Percentiles rank a stretch among this genome's conserved stretches.
These are phyloP conservation scores for Cavia aperea DNA, from an alignment of 2,113 vertebrate species.

Conservation along the genomic window DNA sequence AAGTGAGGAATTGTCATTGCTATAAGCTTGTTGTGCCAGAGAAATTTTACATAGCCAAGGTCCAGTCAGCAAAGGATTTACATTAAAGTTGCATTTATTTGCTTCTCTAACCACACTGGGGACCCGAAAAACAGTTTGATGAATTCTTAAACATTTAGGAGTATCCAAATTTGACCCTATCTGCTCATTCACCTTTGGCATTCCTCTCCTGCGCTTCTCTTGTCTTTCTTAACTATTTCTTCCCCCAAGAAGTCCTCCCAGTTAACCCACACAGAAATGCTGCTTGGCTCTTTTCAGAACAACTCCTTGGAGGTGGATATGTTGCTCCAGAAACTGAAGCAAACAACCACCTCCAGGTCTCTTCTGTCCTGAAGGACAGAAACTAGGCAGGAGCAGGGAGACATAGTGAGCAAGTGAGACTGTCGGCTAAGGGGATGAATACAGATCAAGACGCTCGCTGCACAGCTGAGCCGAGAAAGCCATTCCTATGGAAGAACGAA, in stretches of 20 bases:
- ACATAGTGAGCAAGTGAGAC: background rate
- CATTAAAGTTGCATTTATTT: background rate
- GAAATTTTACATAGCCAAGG: background rate
- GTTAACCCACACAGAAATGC: background rate
- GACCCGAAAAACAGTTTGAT: background rate
- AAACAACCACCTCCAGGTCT: background rate
- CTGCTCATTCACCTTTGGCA: background rate
- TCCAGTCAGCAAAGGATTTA: background rate
- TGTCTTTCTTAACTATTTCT: slow-evolving; percentile 3
- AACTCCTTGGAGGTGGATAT: background rate
- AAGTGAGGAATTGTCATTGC: background rate
- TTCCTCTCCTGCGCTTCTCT: background rate
- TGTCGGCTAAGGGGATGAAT: too few species aligned
- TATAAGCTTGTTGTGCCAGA: background rate
- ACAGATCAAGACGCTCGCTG: background rate
- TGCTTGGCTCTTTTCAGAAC: slow-evolving; percentile 17
- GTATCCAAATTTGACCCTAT: background rate
- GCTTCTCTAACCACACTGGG: background rate
- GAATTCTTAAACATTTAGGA: background rate
- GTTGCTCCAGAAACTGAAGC: background rate
- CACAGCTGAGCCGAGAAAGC: background rate
- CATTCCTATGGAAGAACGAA: background rate
- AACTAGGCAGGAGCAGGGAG: background rate
- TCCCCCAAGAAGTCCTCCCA: background rate
- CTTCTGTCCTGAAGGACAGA: background rate